Conservation (phyloP, 1,140 invertebrate species). For the Drosophila orena region DNA sequence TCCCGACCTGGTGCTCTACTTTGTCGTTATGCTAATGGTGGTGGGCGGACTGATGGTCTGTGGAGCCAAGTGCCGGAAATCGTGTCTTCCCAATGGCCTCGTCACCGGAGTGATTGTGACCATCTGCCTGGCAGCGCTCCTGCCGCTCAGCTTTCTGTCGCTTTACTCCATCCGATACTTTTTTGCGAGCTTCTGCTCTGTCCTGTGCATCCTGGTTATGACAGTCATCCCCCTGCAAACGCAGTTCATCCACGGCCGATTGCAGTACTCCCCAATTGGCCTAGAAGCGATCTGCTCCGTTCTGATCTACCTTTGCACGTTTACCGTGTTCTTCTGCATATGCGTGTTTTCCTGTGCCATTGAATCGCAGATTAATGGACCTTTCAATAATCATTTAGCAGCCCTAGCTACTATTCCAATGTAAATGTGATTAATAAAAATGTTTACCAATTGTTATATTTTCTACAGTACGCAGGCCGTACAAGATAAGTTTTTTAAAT, state of each 20-base stretch:
- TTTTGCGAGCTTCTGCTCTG: neutral
- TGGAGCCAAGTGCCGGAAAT: conserved; percentile 24
- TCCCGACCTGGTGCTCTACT: accelerated
- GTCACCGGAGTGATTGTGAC: neutral
- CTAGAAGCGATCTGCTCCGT: conserved; percentile 10
- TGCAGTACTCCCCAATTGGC: conserved; percentile 4
- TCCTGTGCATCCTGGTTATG: neutral
- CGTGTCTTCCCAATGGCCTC: conserved; percentile 1
- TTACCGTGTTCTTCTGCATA: neutral
- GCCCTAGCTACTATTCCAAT: neutral
- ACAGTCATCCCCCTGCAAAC: neutral
- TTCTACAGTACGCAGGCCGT: too few species aligned
- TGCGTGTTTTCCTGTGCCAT: neutral
- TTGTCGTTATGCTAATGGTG: accelerated
- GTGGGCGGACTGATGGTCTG: neutral
- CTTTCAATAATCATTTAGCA: too few species aligned
- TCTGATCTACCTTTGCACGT: neutral
- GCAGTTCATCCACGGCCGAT: conserved; percentile 22
- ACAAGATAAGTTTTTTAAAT: too few species aligned
- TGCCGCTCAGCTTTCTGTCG: conserved; percentile 1
- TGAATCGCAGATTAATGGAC: neutral
- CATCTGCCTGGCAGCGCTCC: neutral
- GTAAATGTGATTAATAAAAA: neutral
- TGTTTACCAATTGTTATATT: neutral
- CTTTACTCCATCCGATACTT: neutral